Evolutionary conservation across 2,888 invertebrate species (phyloP), one percentile per base, ranked within the genome.

Genomic region (Hoplodrina ambigua): DNA sequence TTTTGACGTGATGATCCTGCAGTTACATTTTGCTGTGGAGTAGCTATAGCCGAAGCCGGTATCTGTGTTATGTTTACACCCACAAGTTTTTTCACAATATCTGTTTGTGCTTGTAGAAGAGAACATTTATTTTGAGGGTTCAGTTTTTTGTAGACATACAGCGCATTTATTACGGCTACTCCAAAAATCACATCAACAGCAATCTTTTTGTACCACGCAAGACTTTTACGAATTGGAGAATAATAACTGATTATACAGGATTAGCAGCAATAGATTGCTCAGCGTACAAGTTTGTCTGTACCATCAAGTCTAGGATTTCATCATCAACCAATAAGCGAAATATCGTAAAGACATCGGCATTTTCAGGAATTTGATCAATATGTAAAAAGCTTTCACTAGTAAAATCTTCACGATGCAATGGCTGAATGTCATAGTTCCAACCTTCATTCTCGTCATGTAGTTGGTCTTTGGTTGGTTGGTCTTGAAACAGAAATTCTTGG

Each of bases 221-320:
- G 49, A 37, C 54, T 68, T 46, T 71, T 75, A 30, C 75, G 56
- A 61, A 65, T 56, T 41, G 64, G 75, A 30, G 68, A 68, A 65
- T 75, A 64, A 50, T 65, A 75, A 52, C 62, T 62, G 19, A 69
- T 65, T 50, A 75, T 56, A 49, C 62, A 41, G 65, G 25, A 63
- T 69, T 69, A 72, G 44, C 49, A 65, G 57, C 68, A 46, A 69
- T 61, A 67, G 37, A 30, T 72, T 72, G 68, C 1, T 60, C 64
- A 62, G 68, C 72, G 58, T 72, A 75, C 20, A 65, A 53, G 56
- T 75, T 75, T 33, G 75, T 75, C 60, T 68, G 30, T 59, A 72
- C 52, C 72, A 75, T 75, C 64, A 72, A 68, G 50, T 75, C 60
- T 20, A 72, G 15, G 7, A 75, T n/a, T 37, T 75, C 46, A 44